phyloP scores from a whole-genome alignment of 2,888 invertebrate species.

The Drosophila acutilabella region DNA sequence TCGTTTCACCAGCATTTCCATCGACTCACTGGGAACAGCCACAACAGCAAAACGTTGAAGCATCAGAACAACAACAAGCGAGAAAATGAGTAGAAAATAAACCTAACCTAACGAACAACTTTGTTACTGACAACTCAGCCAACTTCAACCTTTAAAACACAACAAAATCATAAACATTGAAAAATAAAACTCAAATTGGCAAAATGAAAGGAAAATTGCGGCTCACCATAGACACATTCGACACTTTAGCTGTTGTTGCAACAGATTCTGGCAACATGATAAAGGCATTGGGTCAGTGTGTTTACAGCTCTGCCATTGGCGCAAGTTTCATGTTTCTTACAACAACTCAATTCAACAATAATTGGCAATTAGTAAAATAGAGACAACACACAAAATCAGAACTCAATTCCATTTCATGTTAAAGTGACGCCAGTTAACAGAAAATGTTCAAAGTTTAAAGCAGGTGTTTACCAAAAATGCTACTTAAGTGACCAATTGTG shows the following conservation, averaged over 20 bases:
- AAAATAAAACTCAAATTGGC: neutral
- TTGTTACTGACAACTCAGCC: constrained; percentile 31
- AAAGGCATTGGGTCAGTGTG: constrained; percentile 10
- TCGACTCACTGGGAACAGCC: constrained; percentile 15
- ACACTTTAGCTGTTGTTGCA: constrained; percentile 4
- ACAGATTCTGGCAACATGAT: constrained; percentile 23
- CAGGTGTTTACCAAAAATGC: too few species aligned
- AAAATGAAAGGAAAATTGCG: constrained; percentile 24
- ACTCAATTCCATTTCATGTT: constrained; percentile 7
- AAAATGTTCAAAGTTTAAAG: too few species aligned
- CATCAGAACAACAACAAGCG: neutral
- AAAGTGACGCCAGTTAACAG: neutral
- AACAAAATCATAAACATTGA: neutral
- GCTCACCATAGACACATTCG: constrained; percentile 11
- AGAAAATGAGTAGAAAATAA: constrained; percentile 3
- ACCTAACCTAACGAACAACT: constrained; percentile 28
- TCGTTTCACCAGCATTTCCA: constrained; percentile 32
- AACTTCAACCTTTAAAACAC: constrained; percentile 7
- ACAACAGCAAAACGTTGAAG: constrained; percentile 1
- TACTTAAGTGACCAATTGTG: too few species aligned
- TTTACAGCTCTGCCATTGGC: constrained; percentile 13
- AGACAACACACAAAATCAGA: constrained; percentile 2
- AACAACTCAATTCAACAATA: constrained; percentile 19
- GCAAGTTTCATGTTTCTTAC: constrained; percentile 9
- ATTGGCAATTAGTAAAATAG: constrained; percentile 17